A percentile compares a stretch with the other conserved stretches of the same genome.
phyloP scores from a whole-genome alignment of 2,888 invertebrate species.

The Dimorphilus gyrociliatus region DNA sequence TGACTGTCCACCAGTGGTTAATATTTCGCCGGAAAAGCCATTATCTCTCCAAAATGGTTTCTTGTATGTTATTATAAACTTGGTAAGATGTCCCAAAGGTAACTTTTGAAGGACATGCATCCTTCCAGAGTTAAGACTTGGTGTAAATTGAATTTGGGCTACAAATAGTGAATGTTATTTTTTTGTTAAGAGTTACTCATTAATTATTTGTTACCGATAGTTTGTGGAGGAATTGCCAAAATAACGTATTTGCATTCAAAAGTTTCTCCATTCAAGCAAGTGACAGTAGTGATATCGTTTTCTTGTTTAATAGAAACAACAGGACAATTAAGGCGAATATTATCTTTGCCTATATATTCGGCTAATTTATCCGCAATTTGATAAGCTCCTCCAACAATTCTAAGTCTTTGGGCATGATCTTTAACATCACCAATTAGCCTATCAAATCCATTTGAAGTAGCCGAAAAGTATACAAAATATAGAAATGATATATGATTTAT shows the following conservation, averaged over 20 bases:
- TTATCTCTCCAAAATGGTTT: slow-evolving; percentile 31
- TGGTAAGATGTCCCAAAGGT: slow-evolving; percentile 26
- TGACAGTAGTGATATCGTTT: slow-evolving; percentile 13
- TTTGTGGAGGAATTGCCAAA: slow-evolving; percentile 25
- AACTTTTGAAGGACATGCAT: slow-evolving; percentile 26
- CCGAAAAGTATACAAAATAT: too few species aligned
- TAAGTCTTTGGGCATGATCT: too few species aligned
- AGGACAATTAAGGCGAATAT: slow-evolving; percentile 16
- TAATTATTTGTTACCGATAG: slow-evolving; percentile 13
- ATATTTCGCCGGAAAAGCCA: slow-evolving; percentile 35
- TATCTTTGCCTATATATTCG: slow-evolving; percentile 15
- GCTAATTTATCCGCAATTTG: slow-evolving; percentile 20
- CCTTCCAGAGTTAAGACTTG: slow-evolving; percentile 21
- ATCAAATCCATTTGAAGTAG: too few species aligned
- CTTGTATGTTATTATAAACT: slow-evolving; percentile 29
- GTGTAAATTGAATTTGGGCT: slow-evolving; percentile 25
- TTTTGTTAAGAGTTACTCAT: background rate
- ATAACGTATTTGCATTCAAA: slow-evolving; percentile 20
- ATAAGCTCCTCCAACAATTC: slow-evolving; percentile 30
- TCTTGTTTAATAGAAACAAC: slow-evolving; percentile 22
- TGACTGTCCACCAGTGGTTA: slow-evolving; percentile 24
- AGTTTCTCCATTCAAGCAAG: slow-evolving; percentile 11
- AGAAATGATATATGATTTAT: too few species aligned
- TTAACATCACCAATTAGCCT: too few species aligned
- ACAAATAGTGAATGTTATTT: slow-evolving; percentile 5